Evolutionary conservation across 2,888 invertebrate species (phyloP), one percentile per base, ranked within the genome.

Genomic region (Drosophila putrida): DNA sequence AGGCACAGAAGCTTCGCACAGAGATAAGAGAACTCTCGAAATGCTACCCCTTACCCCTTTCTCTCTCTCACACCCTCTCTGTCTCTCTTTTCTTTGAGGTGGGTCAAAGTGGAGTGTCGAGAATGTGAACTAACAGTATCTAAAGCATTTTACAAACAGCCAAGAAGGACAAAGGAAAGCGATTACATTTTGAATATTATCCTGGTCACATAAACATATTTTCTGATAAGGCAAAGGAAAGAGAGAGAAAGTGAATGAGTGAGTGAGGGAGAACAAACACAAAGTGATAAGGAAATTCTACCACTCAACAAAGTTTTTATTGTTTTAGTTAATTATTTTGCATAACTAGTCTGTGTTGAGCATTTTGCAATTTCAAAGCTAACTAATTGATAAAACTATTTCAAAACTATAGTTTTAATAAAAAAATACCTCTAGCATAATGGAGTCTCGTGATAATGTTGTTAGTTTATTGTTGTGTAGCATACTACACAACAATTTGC

Each of bases 1-100:
- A 46, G 28, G 39, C 43, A 33, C 47, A 63, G 44, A 15, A 57
- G 58, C 41, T 41, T 3, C 27, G 10, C 35, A 4, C 27, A 20
- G 15, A 55, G 73, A 73, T 73, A 73, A 67, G 43, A 49, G 35
- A 33, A n/a, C 53, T 69, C 49, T 53, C 43, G 20, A 64, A 63
- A 15, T 33, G 38, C 38, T 15, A 15, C 31, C 4, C 35, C 20
- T 13, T 31, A 13, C 13, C 27, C 6, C 11, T n/a, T 28, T 9
- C 46, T 46, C 13, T 31, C 46, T 33, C 0, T 10, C 33, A 10
- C 2, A 0, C 15, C 1, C 28, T 13, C 13, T 27, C 11, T 5
- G 13, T 13, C 13, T 27, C 11, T 5, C 11, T 13, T 9, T 27
- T n/a, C 15, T 6, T 28, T 10, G 13, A 11, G 15, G 31, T 4